Base-by-base conservation (phyloP, 2,113 vertebrate species). In the Kryptolebias marmoratus region DNA sequence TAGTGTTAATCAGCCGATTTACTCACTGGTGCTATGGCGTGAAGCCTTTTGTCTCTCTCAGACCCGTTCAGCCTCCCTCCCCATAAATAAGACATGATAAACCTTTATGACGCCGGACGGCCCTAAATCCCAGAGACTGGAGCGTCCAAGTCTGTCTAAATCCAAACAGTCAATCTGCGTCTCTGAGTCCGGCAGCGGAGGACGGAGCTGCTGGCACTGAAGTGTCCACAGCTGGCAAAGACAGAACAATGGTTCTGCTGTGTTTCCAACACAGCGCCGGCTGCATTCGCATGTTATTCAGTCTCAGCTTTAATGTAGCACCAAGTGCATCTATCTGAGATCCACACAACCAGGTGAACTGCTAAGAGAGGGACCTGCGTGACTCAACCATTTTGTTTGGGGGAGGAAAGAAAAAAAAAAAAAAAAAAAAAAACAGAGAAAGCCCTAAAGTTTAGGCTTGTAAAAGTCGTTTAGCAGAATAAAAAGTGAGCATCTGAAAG, bases 191-290 rank as follows among this genome's bases (percentile, higher is more conserved):
- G 16, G 28, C 75, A 74, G 84, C 80, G 8, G 32, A 0, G 31
- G 80, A 69, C 74, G 73, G 68, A 45, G 73, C 78, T 64, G 45
- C 74, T 88, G 88, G 82, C 81, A 81, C 61, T 56, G 42, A 71
- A 81, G 77, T n/a, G 63, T 87, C 74, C 74, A 82, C 87, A 89
- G 89, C 84, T 83, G 83, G 84, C 66, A 44, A 65, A 80, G 58
- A 58, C 60, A 5, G 64, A 73, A 88, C 81, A 91, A 88, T 73
- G 47, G 57, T 72, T 73, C 63, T 48, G 81, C 71, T 80, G 22
- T 91, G 84, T 88, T 73, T 78, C 58, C 52, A 68, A 73, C 18
- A 27, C 50, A 52, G 50, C 47, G 68, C 56, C 57, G 52, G 71
- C 64, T 68, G 48, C 44, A 45, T 22, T 72, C 49, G 72, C 64